phyloP scores from a whole-genome alignment of 2,113 vertebrate species.

The Cyanistes caeruleus region DNA sequence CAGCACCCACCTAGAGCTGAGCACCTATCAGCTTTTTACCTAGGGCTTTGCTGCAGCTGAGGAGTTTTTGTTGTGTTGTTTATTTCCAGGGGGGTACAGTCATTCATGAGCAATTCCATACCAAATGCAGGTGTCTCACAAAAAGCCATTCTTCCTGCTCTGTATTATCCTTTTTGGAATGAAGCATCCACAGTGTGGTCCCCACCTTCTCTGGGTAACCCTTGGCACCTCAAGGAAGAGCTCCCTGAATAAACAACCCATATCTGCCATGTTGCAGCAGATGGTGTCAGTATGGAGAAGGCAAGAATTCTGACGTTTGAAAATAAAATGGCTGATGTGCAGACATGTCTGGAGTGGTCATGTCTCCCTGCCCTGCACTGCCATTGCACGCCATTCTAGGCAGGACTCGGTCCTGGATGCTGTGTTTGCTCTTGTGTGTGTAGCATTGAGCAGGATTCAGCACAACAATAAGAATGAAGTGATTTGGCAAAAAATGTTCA shows the following conservation, averaged over 20 bases:
- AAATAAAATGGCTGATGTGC: not conserved
- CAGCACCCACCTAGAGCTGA: not conserved
- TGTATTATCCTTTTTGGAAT: not conserved
- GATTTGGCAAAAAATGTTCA: not conserved
- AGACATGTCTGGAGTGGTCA: accelerated
- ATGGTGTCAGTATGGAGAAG: not conserved
- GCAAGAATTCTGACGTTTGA: not conserved
- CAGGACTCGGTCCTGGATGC: not conserved
- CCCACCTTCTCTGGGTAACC: not conserved
- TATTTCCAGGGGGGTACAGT: not conserved
- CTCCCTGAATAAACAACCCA: not conserved
- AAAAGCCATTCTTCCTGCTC: not conserved
- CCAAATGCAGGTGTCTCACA: not conserved
- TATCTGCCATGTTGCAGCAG: not conserved
- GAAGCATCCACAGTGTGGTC: not conserved
- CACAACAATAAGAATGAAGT: not conserved
- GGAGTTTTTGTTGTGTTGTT: not conserved
- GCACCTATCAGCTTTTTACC: not conserved
- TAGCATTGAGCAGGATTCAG: not conserved
- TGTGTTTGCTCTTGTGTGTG: not conserved
- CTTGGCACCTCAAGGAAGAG: not conserved
- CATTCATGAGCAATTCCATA: not conserved
- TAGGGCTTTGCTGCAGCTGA: not conserved
- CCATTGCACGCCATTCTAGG: not conserved
- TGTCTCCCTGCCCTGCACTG: not conserved